Conservation (phyloP, 2,797 vertebrate species). For the Lacerta agilis region DNA sequence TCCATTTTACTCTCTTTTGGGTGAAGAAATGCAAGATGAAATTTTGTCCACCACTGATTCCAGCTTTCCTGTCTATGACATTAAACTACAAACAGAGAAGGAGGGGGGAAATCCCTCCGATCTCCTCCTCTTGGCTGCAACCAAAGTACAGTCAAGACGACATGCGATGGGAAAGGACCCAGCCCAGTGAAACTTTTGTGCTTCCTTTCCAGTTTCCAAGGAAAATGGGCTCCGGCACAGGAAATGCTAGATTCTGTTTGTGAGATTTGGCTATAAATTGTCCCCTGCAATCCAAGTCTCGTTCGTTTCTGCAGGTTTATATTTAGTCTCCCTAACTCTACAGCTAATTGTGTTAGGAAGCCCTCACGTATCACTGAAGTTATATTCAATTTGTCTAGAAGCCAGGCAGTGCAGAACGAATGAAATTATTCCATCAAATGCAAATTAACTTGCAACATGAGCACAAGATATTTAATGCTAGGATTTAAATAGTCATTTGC, state of each 20-base stretch:
- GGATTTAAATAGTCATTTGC: conserved; percentile 41
- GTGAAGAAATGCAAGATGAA: neutral
- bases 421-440: conserved; percentile 56
- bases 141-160: neutral
- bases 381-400: conserved; percentile 48
- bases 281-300: conserved; percentile 6
- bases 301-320: conserved; percentile 55
- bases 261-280: conserved; percentile 30
- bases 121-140: conserved; percentile 14
- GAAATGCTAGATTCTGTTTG: conserved; percentile 2
- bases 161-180: neutral
- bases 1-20: neutral
- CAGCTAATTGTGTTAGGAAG: conserved; percentile 54
- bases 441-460: conserved; percentile 25
- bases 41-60: neutral
- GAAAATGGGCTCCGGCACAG: neutral
- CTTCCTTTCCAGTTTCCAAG: neutral
- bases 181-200: conserved; percentile 6
- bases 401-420: conserved; percentile 43
- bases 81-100: neutral
- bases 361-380: conserved; percentile 63
- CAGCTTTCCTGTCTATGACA: fast-evolving
- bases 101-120: neutral
- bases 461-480: conserved; percentile 34
- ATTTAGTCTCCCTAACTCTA: conserved; percentile 57